Percentiles rank a stretch among this genome's conserved stretches.
Evolutionary conservation across 2,888 invertebrate species (phyloP).

Genomic region (Flabesymbios commensalis): DNA sequence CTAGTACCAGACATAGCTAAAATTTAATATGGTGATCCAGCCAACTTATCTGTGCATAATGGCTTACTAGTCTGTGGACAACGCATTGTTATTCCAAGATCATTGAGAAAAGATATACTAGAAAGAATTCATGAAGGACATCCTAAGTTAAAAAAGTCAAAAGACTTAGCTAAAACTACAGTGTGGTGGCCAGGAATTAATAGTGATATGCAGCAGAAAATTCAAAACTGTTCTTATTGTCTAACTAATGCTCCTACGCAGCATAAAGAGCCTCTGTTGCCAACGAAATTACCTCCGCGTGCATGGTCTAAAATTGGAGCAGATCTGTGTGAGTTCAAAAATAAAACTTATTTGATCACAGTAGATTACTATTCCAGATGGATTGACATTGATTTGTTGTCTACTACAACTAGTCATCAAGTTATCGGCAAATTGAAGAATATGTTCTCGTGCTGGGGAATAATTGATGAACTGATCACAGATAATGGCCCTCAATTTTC

Average conservation of each 20-base stretch:
- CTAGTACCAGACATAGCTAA: conserved; percentile 13
- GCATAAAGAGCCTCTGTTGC: conserved; percentile 14
- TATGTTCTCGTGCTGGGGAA: conserved; percentile 18
- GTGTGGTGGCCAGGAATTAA: conserved; percentile 6
- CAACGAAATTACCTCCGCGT: conserved; percentile 19
- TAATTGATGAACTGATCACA: conserved; percentile 17
- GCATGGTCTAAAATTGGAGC: conserved; percentile 33
- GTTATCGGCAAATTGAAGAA: conserved; percentile 21
- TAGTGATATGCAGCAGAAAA: background rate
- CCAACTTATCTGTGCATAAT: conserved; percentile 25
- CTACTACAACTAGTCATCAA: conserved; percentile 14
- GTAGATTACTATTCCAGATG: conserved; percentile 31
- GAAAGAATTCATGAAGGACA: conserved; percentile 3
- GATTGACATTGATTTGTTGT: conserved; percentile 26
- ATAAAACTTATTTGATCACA: conserved; percentile 24
- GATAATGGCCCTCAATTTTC: conserved; percentile 32
- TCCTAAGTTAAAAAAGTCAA: background rate
- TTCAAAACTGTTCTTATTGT: background rate
- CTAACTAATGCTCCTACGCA: background rate
- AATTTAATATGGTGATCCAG: conserved; percentile 24
- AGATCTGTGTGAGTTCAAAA: conserved; percentile 28
- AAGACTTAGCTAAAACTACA: background rate
- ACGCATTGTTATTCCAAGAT: conserved; percentile 21
- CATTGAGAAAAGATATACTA: background rate
- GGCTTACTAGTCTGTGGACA: conserved; percentile 27